Evolutionary conservation across 2,113 vertebrate species (phyloP).

Genomic region (Indicator indicator): DNA sequence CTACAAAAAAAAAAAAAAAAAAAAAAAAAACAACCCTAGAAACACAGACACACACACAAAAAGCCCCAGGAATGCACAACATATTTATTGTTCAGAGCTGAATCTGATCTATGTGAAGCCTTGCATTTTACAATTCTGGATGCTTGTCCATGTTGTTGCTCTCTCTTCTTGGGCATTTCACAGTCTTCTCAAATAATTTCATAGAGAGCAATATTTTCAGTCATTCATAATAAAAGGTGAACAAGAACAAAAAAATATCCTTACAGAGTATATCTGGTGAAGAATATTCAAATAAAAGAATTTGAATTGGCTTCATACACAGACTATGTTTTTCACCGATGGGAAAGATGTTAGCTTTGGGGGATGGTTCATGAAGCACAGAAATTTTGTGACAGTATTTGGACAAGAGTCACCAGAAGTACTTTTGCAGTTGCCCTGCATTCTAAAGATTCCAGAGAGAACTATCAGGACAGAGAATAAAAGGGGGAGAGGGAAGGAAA

Average conservation of each 20-base stretch:
- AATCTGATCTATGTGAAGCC: neutral
- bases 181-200: neutral
- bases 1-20: neutral
- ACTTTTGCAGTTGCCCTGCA: neutral
- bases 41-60: neutral
- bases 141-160: fast-evolving
- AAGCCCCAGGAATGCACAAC: neutral
- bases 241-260: neutral
- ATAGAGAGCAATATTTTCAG: neutral
- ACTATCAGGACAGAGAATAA: fast-evolving
- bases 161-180: neutral
- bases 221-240: neutral
- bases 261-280: neutral
- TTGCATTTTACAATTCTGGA: neutral
- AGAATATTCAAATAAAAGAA: neutral
- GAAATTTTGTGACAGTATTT: neutral
- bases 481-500: fast-evolving
- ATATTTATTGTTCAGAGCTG: neutral
- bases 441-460: neutral
- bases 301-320: neutral
- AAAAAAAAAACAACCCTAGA: neutral
- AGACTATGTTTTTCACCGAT: neutral
- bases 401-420: neutral
- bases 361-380: neutral
- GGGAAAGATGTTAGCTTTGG: neutral